phyloP scores from a whole-genome alignment of 35 echinoderm and acorn worm species.

The Strongylocentrotus purpuratus region DNA sequence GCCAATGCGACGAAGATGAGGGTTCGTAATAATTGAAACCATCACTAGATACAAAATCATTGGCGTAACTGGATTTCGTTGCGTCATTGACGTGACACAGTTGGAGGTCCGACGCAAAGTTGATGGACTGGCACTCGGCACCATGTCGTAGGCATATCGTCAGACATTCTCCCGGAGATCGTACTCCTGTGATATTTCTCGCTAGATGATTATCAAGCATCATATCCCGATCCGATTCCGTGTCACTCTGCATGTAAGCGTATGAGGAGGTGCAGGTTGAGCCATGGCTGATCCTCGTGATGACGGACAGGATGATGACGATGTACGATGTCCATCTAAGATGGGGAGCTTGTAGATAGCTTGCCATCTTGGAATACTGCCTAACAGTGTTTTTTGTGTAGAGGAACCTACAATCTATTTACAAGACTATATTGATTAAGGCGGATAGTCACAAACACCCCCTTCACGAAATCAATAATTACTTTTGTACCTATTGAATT shows the following conservation, averaged over 20 bases:
- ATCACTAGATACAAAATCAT: slow-evolving; percentile 62
- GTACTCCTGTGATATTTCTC: slow-evolving; percentile 38
- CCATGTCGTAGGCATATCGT: slow-evolving; percentile 58
- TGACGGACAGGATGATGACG: neutral
- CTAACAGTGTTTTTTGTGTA: too few species aligned
- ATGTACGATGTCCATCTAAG: neutral
- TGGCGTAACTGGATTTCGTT: slow-evolving; percentile 58
- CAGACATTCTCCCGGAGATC: slow-evolving; percentile 58
- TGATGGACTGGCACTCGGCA: slow-evolving; percentile 62
- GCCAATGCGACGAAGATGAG: slow-evolving; percentile 50
- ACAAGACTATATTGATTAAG: too few species aligned
- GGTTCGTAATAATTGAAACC: slow-evolving; percentile 74
- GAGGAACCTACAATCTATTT: too few species aligned
- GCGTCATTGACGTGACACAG: slow-evolving; percentile 76
- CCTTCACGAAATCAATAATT: too few species aligned
- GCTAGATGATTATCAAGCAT: slow-evolving; percentile 12
- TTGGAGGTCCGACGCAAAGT: slow-evolving; percentile 50
- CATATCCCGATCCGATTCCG: neutral
- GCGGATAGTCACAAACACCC: too few species aligned
- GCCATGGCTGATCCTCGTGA: neutral
- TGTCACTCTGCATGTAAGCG: slow-evolving; percentile 2
- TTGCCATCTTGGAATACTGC: too few species aligned
- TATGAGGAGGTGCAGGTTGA: neutral
- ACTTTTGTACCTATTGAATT: too few species aligned
- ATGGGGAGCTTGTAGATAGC: too few species aligned